These are phyloP conservation scores for Ernsta delagoae DNA, from an alignment of 2,888 invertebrate genomes.

Conservation along the genomic window DNA sequence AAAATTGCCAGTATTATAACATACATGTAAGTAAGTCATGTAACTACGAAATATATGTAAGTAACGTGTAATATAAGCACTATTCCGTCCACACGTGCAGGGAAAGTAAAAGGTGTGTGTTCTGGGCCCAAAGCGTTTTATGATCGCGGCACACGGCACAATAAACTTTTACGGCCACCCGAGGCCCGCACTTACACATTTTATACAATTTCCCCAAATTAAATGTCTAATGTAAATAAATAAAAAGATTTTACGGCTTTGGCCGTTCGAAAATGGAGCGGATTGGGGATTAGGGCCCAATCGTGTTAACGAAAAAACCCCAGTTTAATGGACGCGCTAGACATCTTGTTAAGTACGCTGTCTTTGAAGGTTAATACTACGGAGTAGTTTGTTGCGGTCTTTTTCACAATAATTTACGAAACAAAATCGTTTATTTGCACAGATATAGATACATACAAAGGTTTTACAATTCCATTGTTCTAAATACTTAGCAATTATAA, in stretches of 20 bases:
- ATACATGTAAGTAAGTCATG: not conserved
- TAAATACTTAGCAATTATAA: no score
- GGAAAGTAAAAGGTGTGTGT: constrained; percentile 13
- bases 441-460: no score
- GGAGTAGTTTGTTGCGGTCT: no score
- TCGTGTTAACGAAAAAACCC: constrained; percentile 18
- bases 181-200: constrained; percentile 31
- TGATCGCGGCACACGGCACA: constrained; percentile 55
- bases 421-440: no score
- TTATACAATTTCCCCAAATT: constrained; percentile 33
- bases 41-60: not conserved
- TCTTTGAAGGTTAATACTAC: no score
- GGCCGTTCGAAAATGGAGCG: constrained; percentile 13
- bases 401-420: no score
- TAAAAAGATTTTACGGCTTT: constrained; percentile 26
- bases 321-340: not conserved
- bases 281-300: constrained; percentile 21
- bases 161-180: constrained; percentile 57
- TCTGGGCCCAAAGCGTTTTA: constrained; percentile 51
- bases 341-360: not conserved
- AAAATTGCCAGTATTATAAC: not conserved
- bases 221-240: constrained; percentile 37
- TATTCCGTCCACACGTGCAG: not conserved
- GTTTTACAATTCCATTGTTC: no score
- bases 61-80: not conserved